Conservation (phyloP, 2,113 vertebrate species). For the cattle (Bos taurus) region DNA sequence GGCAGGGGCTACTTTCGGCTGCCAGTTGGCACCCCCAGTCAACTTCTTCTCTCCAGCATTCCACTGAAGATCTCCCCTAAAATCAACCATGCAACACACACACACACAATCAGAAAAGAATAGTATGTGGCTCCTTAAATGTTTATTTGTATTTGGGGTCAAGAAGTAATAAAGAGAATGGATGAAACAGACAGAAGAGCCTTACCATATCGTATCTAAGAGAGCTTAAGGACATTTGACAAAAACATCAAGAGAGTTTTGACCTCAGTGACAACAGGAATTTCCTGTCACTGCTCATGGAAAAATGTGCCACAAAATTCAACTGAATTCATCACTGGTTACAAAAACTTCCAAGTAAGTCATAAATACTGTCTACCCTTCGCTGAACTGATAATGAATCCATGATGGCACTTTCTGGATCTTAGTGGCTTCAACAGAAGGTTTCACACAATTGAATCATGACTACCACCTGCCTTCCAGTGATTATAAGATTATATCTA, state of each 20-base stretch:
- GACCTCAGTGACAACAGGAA: background rate
- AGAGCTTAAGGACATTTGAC: background rate
- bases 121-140: background rate
- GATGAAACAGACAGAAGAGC: background rate
- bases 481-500: background rate
- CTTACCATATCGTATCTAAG: background rate
- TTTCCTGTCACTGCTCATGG: background rate
- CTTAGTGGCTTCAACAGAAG: background rate
- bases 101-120: background rate
- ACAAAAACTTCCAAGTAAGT: slow-evolving; percentile 25
- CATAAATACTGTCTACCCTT: background rate
- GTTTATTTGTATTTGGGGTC: background rate
- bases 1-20: slow-evolving; percentile 93
- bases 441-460: background rate
- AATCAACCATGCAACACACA: background rate
- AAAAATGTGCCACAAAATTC: slow-evolving; percentile 15
- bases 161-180: background rate
- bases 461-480: background rate
- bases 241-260: background rate
- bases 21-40: slow-evolving; percentile 98
- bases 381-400: background rate
- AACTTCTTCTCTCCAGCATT: slow-evolving; percentile 93
- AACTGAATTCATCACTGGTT: background rate
- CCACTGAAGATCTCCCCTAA: slow-evolving; percentile 90
- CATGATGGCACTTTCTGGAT: background rate